These are phyloP conservation scores for Rotaria macrura DNA, from an alignment of 2,888 invertebrate genomes.

Conservation along the genomic window DNA sequence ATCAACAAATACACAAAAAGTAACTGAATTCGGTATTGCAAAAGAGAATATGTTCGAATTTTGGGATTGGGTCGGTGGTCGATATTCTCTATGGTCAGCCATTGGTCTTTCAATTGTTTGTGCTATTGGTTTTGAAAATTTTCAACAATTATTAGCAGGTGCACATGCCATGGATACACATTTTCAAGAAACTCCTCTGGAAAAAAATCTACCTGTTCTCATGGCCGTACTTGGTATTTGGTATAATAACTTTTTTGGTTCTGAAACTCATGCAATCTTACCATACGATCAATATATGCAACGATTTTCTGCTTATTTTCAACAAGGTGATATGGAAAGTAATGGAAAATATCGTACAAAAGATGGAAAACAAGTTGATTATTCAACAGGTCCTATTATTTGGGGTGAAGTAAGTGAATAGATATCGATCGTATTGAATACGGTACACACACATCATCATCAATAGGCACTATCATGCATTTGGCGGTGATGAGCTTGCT, in stretches of 20 bases:
- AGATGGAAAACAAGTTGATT: slow-evolving; percentile 51
- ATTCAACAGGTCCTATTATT: slow-evolving; percentile 65
- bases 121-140: slow-evolving; percentile 61
- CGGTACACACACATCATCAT: too few relatives aligned
- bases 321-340: slow-evolving; percentile 99
- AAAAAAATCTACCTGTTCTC: slow-evolving; percentile 86
- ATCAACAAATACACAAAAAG: slow-evolving; percentile 78
- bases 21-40: slow-evolving; percentile 92
- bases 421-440: too few relatives aligned
- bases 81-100: slow-evolving; percentile 94
- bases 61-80: slow-evolving; percentile 99
- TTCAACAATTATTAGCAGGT: slow-evolving; percentile 29
- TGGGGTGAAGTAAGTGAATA: slow-evolving; percentile 68
- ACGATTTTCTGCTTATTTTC: slow-evolving; percentile 96
- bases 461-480: too few relatives aligned
- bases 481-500: too few relatives aligned
- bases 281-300: slow-evolving; percentile 98
- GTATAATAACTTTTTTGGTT: slow-evolving; percentile 86
- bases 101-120: slow-evolving; percentile 91
- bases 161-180: slow-evolving; percentile 62
- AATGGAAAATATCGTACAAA: slow-evolving; percentile 72
- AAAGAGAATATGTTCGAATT: slow-evolving; percentile 96
- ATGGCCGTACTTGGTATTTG: slow-evolving; percentile 68
- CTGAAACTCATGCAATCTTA: slow-evolving; percentile 85
- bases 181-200: slow-evolving; percentile 71